These are phyloP conservation scores for Andrena minutula DNA, from an alignment of 2,888 invertebrate genomes.

Conservation along the genomic window DNA sequence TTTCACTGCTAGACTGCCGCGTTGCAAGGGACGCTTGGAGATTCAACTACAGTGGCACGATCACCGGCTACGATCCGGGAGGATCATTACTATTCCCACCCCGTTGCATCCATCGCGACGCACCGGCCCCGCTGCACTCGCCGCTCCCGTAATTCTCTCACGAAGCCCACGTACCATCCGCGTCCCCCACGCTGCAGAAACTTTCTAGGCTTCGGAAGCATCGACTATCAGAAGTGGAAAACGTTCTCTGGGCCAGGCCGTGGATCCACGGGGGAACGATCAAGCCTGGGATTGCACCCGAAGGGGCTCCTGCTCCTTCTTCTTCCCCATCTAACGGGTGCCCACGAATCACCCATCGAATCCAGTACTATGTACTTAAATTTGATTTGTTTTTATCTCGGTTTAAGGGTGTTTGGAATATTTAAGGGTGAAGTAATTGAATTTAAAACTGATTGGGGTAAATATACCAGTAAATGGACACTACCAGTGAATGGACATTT, in stretches of 20 bases:
- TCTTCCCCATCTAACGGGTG: slow-evolving; percentile 31
- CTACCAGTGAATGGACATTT: too few relatives aligned
- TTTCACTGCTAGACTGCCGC: background rate
- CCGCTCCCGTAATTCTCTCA: slow-evolving; percentile 44
- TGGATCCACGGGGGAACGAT: slow-evolving; percentile 72
- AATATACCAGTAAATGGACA: too few relatives aligned
- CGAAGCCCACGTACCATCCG: slow-evolving; percentile 35
- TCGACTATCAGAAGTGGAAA: slow-evolving; percentile 52
- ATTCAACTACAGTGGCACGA: slow-evolving; percentile 1
- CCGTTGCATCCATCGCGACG: slow-evolving; percentile 29
- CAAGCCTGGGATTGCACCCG: slow-evolving; percentile 57
- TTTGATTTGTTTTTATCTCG: background rate
- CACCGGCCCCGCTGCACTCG: slow-evolving; percentile 33
- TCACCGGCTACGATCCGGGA: slow-evolving; percentile 12
- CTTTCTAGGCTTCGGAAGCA: slow-evolving; percentile 39
- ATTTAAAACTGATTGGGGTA: too few relatives aligned
- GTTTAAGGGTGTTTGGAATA: background rate
- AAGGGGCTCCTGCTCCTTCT: slow-evolving; percentile 42
- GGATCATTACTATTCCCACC: slow-evolving; percentile 46
- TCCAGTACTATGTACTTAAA: too few relatives aligned
- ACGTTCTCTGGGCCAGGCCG: slow-evolving; percentile 19
- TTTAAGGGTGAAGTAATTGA: background rate
- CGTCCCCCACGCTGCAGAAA: slow-evolving; percentile 26
- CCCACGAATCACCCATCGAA: slow-evolving; percentile 24
- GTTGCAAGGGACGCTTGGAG: background rate